These are phyloP conservation scores for Botia almorhae DNA, from an alignment of 2,797 vertebrate species.

Conservation along the genomic window DNA sequence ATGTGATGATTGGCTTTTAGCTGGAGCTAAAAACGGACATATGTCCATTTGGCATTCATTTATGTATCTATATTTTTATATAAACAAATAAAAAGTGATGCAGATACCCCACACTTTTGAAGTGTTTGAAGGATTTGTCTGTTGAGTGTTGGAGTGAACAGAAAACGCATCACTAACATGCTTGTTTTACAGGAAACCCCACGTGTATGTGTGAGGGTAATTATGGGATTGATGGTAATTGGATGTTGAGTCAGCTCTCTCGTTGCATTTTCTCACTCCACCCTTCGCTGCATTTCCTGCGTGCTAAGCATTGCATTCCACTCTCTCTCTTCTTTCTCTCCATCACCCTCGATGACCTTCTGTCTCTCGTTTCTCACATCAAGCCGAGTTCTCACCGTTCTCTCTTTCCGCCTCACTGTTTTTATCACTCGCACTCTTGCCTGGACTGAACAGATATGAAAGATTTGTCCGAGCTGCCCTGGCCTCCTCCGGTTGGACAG, in stretches of 20 bases:
- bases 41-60: too few relatives aligned
- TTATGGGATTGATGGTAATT: constrained; percentile 42
- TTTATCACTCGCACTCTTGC: constrained; percentile 40
- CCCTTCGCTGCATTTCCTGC: not conserved
- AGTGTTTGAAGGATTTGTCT: constrained; percentile 1
- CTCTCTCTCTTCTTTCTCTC: not conserved
- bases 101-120: too few relatives aligned
- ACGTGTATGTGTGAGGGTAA: constrained; percentile 24
- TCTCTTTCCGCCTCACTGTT: constrained; percentile 54
- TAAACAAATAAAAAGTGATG: not conserved
- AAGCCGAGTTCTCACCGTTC: constrained; percentile 53
- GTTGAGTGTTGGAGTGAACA: not conserved
- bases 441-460: constrained; percentile 69
- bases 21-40: too few relatives aligned
- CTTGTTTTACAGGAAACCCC: not conserved
- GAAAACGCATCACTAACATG: not conserved
- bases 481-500: constrained; percentile 80
- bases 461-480: constrained; percentile 76
- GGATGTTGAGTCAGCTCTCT: constrained; percentile 45
- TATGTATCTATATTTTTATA: too few relatives aligned
- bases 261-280: constrained; percentile 22
- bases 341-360: not conserved
- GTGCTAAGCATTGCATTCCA: constrained; percentile 13
- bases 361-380: constrained; percentile 49
- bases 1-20: too few relatives aligned